Evolutionary conservation across 2,888 invertebrate genomes (phyloP).

Genomic region (Pristionchus maxplancki): DNA sequence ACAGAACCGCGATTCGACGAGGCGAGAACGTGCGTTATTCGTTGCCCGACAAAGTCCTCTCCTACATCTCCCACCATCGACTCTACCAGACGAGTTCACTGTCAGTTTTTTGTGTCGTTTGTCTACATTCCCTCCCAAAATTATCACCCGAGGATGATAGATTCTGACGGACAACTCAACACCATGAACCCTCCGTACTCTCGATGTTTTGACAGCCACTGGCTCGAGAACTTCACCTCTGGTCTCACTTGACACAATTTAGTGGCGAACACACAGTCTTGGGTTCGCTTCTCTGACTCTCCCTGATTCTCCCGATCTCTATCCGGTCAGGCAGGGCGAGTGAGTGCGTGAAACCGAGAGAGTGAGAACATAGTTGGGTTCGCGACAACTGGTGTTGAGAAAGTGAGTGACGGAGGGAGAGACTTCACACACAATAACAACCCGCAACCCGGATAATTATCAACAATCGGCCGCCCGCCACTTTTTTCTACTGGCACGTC

Average conservation of each 20-base stretch:
- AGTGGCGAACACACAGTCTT: not conserved
- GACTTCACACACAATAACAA: conserved; percentile 24
- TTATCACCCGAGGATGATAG: too few relatives aligned
- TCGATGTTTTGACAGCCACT: too few relatives aligned
- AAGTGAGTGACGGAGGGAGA: not conserved
- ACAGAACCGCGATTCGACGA: conserved; percentile 25
- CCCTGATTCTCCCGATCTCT: not conserved
- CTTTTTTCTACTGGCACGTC: not conserved
- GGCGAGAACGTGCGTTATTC: conserved; percentile 49
- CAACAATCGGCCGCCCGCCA: not conserved
- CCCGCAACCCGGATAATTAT: conserved; percentile 22
- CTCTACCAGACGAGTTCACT: conserved; percentile 7
- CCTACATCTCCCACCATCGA: conserved; percentile 37
- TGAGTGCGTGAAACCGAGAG: not conserved
- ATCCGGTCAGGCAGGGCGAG: not conserved
- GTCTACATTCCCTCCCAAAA: not conserved
- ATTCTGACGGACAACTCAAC: too few relatives aligned
- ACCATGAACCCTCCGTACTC: too few relatives aligned
- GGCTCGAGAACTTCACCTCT: not conserved
- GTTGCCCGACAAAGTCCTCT: conserved; percentile 40
- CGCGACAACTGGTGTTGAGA: conserved; percentile 35
- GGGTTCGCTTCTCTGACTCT: not conserved
- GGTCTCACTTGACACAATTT: too few relatives aligned
- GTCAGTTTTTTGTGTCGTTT: not conserved
- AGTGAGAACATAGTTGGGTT: not conserved